Conservation (phyloP, 2,888 invertebrate genomes). For the Agrypnus murinus region DNA sequence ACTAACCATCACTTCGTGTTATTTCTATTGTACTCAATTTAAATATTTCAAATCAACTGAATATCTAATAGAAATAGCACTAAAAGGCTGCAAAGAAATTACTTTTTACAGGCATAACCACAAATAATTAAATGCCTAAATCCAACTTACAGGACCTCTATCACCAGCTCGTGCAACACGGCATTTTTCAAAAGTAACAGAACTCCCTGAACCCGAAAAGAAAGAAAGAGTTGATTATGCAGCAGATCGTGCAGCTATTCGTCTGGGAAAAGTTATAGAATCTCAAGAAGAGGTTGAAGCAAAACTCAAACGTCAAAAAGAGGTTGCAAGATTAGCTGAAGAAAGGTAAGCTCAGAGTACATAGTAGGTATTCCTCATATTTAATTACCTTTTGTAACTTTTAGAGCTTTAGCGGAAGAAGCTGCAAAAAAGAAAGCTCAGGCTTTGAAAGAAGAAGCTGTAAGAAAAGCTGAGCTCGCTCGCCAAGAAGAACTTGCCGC, state of each 20-base stretch:
- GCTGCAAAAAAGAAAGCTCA: constrained; percentile 74
- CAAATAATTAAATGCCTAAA: constrained; percentile 9
- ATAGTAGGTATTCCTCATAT: too few species aligned
- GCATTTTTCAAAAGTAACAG: constrained; percentile 77
- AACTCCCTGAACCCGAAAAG: constrained; percentile 74
- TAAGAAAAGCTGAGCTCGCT: constrained; percentile 73
- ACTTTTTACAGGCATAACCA: neutral
- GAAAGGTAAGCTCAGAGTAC: constrained; percentile 75
- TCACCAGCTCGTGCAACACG: constrained; percentile 81
- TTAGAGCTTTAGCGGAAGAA: constrained; percentile 75
- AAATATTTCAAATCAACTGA: neutral
- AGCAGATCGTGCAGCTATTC: constrained; percentile 75
- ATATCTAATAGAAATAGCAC: constrained; percentile 8
- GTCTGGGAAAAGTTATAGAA: constrained; percentile 2
- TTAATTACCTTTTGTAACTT: neutral
- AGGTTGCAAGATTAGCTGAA: constrained; percentile 78
- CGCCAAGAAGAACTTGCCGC: constrained; percentile 71
- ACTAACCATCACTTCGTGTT: constrained; percentile 1
- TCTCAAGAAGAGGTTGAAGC: constrained; percentile 67
- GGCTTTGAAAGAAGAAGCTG: constrained; percentile 67
- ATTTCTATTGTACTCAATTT: neutral
- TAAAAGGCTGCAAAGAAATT: neutral
- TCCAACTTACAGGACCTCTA: constrained; percentile 68
- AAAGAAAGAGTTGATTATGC: constrained; percentile 73
- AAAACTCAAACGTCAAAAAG: constrained; percentile 74